phyloP scores from a whole-genome alignment of 2,888 invertebrate genomes.

The Drosophila meridionalis region DNA sequence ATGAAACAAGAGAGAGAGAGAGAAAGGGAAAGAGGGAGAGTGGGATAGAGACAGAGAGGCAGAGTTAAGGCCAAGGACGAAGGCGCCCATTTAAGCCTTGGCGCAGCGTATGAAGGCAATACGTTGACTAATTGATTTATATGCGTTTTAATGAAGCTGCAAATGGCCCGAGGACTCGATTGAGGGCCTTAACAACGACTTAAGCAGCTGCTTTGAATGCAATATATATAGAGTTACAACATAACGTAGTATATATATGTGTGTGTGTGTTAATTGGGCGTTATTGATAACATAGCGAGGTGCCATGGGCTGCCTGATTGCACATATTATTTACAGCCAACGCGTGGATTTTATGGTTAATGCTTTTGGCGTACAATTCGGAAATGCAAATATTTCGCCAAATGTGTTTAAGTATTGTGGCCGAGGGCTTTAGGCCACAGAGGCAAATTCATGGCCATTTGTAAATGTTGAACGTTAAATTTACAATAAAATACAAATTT shows the following conservation, averaged over 20 bases:
- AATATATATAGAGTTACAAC: neutral
- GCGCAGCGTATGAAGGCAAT: constrained; percentile 19
- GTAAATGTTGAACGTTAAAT: neutral
- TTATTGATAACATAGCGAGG: constrained; percentile 56
- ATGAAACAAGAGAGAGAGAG: neutral
- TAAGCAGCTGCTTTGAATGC: neutral
- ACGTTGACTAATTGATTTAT: constrained; percentile 69
- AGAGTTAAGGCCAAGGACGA: neutral
- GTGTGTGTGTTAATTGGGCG: constrained; percentile 52
- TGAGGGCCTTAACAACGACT: neutral
- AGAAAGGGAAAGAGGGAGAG: neutral
- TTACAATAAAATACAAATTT: neutral
- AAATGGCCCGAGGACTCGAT: constrained; percentile 8
- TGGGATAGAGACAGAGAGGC: neutral
- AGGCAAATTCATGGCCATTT: neutral
- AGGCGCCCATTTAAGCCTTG: neutral
- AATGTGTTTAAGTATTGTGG: neutral
- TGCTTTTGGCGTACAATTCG: neutral
- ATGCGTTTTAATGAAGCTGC: constrained; percentile 61
- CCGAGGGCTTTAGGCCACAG: neutral
- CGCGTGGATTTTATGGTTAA: neutral
- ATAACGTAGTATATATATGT: neutral
- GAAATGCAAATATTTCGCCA: neutral
- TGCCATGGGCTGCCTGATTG: constrained; percentile 13
- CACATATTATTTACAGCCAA: constrained; percentile 10